phyloP scores from a whole-genome alignment of 2,888 invertebrate species.

The Leucophora obtusa region DNA sequence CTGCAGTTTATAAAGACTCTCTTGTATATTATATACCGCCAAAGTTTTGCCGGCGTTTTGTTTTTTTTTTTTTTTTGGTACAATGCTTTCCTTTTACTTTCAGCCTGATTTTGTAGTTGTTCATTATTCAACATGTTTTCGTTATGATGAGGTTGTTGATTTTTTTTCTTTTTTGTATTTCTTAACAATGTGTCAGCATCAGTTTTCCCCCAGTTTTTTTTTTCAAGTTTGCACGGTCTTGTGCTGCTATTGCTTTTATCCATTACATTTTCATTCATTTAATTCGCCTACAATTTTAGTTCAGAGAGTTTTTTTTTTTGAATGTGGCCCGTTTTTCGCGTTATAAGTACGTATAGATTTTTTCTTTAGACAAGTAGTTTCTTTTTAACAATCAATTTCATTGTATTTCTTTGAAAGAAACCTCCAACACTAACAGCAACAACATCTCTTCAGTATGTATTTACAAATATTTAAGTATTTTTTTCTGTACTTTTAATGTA shows the following conservation, averaged over 20 bases:
- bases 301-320: background rate
- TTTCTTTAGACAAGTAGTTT: constrained; percentile 51
- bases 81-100: constrained; percentile 74
- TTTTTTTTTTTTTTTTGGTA: too few species aligned
- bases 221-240: constrained; percentile 39
- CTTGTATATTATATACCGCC: constrained; percentile 3
- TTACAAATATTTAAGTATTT: constrained; percentile 42
- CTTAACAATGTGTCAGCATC: constrained; percentile 56
- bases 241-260: constrained; percentile 6
- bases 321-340: constrained; percentile 58
- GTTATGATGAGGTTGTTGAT: constrained; percentile 23
- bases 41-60: constrained; percentile 24
- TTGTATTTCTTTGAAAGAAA: constrained; percentile 33
- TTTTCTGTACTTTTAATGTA: constrained; percentile 45
- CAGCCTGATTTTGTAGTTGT: constrained; percentile 67
- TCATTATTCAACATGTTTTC: constrained; percentile 53
- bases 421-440: constrained; percentile 10
- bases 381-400: constrained; percentile 52
- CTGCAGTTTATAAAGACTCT: constrained; percentile 16
- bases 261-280: constrained; percentile 17
- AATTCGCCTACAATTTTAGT: constrained; percentile 45
- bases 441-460: constrained; percentile 13
- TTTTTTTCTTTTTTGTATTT: background rate
- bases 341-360: constrained; percentile 35
- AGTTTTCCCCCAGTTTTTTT: constrained; percentile 54